Base-by-base conservation (phyloP, 2,797 vertebrate species). In the Leptatherina wallacei region DNA sequence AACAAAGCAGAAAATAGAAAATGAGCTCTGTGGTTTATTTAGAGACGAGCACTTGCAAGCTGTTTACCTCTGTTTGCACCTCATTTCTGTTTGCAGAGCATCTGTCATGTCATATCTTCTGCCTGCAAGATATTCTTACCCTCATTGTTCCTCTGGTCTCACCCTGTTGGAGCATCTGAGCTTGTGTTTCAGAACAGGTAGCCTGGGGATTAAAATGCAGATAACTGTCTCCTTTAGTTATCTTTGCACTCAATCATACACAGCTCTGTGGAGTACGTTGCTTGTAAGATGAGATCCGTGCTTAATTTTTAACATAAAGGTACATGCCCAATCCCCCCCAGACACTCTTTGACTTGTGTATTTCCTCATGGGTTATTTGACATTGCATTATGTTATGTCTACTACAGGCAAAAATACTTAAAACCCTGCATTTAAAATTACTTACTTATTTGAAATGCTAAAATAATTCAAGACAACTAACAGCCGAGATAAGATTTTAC, bases 261-360 rank as follows among this genome's bases (percentile, higher is more conserved):
- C 47, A 36, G 71, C 68, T 77, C 60, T 44, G 78, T 75, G 57
- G 74, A 75, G 67, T 24, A 62, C 71, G 72, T 44, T 66, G 84
- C 89, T 83, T 76, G 78, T 75, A 75, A 84, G 59, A 83, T 78
- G 87, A 92, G 88, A 91, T 84, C 66, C 54, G 76, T 73, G 73
- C 85, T 90, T 92, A 78, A 92, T 92, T 92, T 44, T 89, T 64
- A 91, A 88, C 86, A 89, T 80, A 78, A 83, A 91, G 80, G 81
- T 85, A 82, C 72, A 78, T 75, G 74, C 71, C 80, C 81, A 81
- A 87, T 83, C 77, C 61, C 65, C 36, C 78, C 58, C 40, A 71
- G 74, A 86, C 69, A 68, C 69, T 65, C 64, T 73, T 52, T 81
- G 74, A 88, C 56, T 76, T 66, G 51, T 22, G 69, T 59, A 18